A percentile compares a stretch with the other conserved stretches of the same genome.
These are phyloP conservation scores for Platycercus adscitus DNA, from an alignment of 2,113 vertebrate species.

Conservation along the genomic window DNA sequence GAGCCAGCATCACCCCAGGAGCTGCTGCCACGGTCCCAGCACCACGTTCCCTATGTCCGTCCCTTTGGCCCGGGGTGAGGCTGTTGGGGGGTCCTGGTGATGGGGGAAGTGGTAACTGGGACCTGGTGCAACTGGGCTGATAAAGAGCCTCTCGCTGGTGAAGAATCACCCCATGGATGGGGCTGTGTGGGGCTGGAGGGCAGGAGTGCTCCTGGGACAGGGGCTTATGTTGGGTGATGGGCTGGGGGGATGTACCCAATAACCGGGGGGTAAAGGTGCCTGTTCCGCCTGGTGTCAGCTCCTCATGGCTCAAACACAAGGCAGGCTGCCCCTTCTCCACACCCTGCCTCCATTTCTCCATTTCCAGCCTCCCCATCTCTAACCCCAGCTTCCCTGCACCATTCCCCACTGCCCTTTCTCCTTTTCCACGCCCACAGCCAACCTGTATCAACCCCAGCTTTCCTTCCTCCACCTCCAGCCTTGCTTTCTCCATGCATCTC, in stretches of 20 bases:
- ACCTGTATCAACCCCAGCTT: not conserved
- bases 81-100: rapidly evolving
- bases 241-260: rapidly evolving
- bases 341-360: not conserved
- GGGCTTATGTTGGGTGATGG: not conserved
- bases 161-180: not conserved
- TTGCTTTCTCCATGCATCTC: not conserved
- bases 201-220: not conserved
- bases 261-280: not conserved
- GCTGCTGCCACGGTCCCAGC: not conserved
- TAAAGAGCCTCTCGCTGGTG: not conserved
- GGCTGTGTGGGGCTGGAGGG: not conserved
- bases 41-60: rapidly evolving
- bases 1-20: rapidly evolving
- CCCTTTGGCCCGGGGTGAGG: not conserved
- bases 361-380: not conserved
- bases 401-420: rapidly evolving
- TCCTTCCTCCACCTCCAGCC: rapidly evolving
- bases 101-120: not conserved
- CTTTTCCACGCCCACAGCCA: not conserved
- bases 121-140: not conserved
- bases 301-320: not conserved
- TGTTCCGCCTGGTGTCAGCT: not conserved
- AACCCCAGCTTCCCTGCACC: not conserved
- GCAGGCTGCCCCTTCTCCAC: not conserved